Evolutionary conservation across 2,113 vertebrate species (phyloP).

Genomic region (Sylvietta virens): DNA sequence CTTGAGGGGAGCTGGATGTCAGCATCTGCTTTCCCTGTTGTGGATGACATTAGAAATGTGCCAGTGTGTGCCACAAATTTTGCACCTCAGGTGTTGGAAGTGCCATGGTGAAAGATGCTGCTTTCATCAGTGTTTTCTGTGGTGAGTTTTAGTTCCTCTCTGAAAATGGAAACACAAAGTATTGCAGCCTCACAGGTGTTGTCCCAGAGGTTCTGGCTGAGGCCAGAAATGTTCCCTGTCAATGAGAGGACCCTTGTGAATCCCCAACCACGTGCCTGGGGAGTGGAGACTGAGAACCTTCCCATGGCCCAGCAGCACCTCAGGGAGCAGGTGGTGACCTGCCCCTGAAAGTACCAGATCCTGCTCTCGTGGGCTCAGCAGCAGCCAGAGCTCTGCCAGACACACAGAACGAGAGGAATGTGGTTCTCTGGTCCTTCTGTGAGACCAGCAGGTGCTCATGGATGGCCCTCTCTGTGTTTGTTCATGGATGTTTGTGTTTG

Average conservation of each 20-base stretch:
- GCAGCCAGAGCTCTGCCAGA: background rate
- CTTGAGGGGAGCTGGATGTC: background rate
- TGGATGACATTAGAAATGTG: background rate
- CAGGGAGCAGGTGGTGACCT: background rate
- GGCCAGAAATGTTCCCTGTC: background rate
- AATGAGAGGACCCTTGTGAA: background rate
- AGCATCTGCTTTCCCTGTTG: background rate
- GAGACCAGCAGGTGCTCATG: background rate
- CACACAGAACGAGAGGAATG: fast-evolving
- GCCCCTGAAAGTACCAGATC: background rate
- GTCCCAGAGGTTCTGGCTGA: background rate
- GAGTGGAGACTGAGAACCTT: background rate
- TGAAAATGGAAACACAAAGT: background rate
- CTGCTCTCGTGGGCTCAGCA: background rate
- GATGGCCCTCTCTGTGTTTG: background rate
- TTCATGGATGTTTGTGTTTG: background rate
- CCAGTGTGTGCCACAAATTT: fast-evolving
- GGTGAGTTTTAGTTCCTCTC: background rate
- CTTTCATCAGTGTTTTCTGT: background rate
- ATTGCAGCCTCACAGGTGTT: fast-evolving
- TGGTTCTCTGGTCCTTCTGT: background rate
- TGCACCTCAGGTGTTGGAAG: background rate
- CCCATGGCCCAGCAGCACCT: background rate
- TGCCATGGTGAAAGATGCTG: background rate
- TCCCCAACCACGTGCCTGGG: background rate